Evolutionary conservation across 2,888 invertebrate genomes (phyloP), one percentile per base, ranked within the genome.

Genomic region (Scaptomyza parva): DNA sequence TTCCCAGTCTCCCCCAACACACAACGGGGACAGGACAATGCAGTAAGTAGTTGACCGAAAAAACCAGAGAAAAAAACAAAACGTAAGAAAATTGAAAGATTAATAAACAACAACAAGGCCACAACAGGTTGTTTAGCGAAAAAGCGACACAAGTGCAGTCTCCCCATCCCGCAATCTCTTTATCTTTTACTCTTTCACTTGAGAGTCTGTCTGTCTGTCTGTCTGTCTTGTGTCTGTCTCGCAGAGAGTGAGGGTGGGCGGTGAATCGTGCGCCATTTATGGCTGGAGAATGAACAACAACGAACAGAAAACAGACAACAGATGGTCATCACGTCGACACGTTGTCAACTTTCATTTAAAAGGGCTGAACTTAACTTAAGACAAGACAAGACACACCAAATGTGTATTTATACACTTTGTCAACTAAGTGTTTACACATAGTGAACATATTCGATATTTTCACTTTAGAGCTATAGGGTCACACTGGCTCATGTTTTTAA

Each of bases 331-430:
- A 69, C 59, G 73, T 70, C 69, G 62, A 57, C 76, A 66, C 70
- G 72, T 67, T 82, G 87, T 84, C 78, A 78, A 84, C 82, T 84
- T 86, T 86, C 81, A 64, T 81, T 76, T 70, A 48, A 65, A 47
- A 62, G 71, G 71, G 61, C 76, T 17, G n/a, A 24, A 14, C 35
- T 22, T 6, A n/a, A n/a, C n/a, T n/a, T n/a, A n/a, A n/a, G n/a
- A n/a, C n/a, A n/a, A n/a, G n/a, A 30, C 9, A 20, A n/a, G 18
- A 11, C 30, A n/a, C n/a, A 17, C 20, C 30, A 40, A 12, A 30
- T 28, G 1, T n/a, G 37, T 37, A 17, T 39, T 14, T 33, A n/a
- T n/a, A n/a, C n/a, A n/a, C n/a, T n/a, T n/a, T n/a, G n/a, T n/a
- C n/a, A n/a, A n/a, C n/a, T n/a, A n/a, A n/a, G n/a, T n/a, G n/a